Conservation (phyloP, 2,888 invertebrate genomes). For the Blera fallax region DNA sequence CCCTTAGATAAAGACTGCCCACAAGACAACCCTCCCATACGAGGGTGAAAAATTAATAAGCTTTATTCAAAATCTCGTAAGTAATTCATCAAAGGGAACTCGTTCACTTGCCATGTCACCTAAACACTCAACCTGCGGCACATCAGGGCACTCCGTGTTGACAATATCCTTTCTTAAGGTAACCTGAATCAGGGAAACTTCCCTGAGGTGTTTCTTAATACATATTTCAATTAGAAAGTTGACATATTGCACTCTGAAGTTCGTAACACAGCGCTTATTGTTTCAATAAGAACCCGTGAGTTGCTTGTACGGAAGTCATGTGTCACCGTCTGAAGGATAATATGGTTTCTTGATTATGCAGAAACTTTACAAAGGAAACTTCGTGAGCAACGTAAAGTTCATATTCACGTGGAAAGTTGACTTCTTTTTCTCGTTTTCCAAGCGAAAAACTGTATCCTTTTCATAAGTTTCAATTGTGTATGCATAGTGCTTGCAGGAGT, state of each 20-base stretch:
- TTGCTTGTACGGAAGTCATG: not conserved
- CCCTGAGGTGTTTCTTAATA: slow-evolving; percentile 35
- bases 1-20: too few relatives aligned
- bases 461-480: not conserved
- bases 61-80: not conserved
- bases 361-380: not conserved
- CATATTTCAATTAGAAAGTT: slow-evolving; percentile 46
- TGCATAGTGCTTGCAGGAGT: not conserved
- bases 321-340: not conserved
- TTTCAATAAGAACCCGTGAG: not conserved
- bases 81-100: not conserved
- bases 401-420: slow-evolving; percentile 3
- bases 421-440: not conserved
- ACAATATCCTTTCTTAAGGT: not conserved
- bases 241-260: slow-evolving; percentile 19
- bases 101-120: not conserved
- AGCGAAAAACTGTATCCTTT: not conserved
- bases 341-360: slow-evolving; percentile 32
- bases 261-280: not conserved
- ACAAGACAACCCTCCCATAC: too few relatives aligned
- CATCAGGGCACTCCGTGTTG: not conserved
- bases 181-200: slow-evolving; percentile 1
- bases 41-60: too few relatives aligned
- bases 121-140: not conserved
- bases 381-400: not conserved